A percentile compares a stretch with the other conserved stretches of the same genome.
Conservation (phyloP, 2,113 vertebrate species). For the Tenebrosternarchus preto region DNA sequence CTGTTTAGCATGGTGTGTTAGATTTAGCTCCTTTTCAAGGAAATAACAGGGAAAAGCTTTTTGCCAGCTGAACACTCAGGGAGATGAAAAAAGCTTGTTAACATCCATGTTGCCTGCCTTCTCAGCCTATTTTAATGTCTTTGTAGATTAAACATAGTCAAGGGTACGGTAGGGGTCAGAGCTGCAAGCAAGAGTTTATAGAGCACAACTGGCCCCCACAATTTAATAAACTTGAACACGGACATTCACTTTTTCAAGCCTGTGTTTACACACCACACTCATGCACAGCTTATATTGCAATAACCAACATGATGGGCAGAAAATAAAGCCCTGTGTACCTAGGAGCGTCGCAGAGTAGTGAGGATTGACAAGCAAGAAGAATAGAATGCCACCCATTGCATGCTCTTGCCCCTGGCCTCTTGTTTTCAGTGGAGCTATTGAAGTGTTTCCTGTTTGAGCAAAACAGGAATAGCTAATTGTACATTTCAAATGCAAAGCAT, state of each 20-base stretch:
- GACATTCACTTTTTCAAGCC: slow-evolving; percentile 51
- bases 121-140: slow-evolving; percentile 65
- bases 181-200: slow-evolving; percentile 59
- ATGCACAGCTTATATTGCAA: slow-evolving; percentile 54
- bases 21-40: slow-evolving; percentile 59
- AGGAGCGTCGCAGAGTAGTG: not conserved
- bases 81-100: slow-evolving; percentile 57
- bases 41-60: slow-evolving; percentile 47
- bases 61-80: slow-evolving; percentile 65
- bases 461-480: slow-evolving; percentile 76
- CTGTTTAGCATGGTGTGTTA: slow-evolving; percentile 44
- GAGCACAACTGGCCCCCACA: slow-evolving; percentile 51
- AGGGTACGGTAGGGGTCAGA: slow-evolving; percentile 62
- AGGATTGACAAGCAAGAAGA: slow-evolving; percentile 22
- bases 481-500: slow-evolving; percentile 75
- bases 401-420: slow-evolving; percentile 54
- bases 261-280: slow-evolving; percentile 58
- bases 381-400: slow-evolving; percentile 49
- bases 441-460: slow-evolving; percentile 64
- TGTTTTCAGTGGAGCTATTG: slow-evolving; percentile 55
- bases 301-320: slow-evolving; percentile 24
- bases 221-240: slow-evolving; percentile 61
- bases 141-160: slow-evolving; percentile 62
- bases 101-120: slow-evolving; percentile 56
- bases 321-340: slow-evolving; percentile 5